Evolutionary conservation across 2,113 vertebrate genomes (phyloP).

Genomic region (Emydocephalus ijimae): DNA sequence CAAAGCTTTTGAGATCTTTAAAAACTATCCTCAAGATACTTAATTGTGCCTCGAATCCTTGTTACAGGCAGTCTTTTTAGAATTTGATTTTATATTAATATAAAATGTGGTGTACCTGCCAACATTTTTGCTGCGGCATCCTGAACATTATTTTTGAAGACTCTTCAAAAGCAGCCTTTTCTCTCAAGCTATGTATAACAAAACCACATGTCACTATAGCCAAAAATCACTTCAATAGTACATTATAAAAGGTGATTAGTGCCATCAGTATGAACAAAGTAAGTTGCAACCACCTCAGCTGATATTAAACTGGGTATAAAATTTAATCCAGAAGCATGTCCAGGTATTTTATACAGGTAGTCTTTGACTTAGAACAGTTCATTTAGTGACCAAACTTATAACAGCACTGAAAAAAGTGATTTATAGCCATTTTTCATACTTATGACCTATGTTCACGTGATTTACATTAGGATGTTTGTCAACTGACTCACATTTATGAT

Average conservation of each 20-base stretch:
- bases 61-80: not conserved
- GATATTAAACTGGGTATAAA: not conserved
- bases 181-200: not conserved
- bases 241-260: not conserved
- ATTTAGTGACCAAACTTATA: too few species aligned
- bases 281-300: not conserved
- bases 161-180: not conserved
- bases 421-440: too few species aligned
- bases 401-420: too few species aligned
- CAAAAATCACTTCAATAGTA: not conserved
- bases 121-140: not conserved
- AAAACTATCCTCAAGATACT: not conserved
- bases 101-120: not conserved
- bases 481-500: too few species aligned
- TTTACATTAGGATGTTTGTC: too few species aligned
- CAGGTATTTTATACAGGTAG: not conserved
- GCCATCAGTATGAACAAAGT: not conserved
- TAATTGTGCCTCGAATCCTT: not conserved
- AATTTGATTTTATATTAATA: not conserved
- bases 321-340: not conserved
- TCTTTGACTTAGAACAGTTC: too few species aligned
- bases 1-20: not conserved
- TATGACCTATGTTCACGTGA: too few species aligned
- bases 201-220: not conserved
- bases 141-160: not conserved